phyloP scores from a whole-genome alignment of 30 jellyfish, hydroid and myxozoan genomes.

The Turritopsis dohrnii region DNA sequence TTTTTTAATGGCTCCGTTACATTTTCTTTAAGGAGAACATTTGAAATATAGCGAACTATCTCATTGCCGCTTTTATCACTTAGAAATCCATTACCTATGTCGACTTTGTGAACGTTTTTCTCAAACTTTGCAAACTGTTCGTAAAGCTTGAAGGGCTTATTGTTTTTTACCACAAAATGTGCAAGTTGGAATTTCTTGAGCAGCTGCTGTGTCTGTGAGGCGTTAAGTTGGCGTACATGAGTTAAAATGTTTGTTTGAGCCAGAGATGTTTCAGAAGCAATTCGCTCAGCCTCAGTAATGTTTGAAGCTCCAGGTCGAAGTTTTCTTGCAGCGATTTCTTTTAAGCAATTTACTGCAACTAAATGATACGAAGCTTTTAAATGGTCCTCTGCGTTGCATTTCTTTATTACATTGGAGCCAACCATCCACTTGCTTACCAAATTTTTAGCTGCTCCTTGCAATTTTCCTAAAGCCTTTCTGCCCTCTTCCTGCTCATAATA shows the following conservation, averaged over 20 bases:
- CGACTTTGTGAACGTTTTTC: conserved; percentile 8
- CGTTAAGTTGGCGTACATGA: neutral
- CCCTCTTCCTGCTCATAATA: neutral
- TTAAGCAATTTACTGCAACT: neutral
- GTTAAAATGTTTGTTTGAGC: neutral
- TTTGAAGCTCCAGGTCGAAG: no score
- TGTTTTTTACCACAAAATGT: neutral
- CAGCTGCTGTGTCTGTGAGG: neutral
- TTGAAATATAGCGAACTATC: neutral
- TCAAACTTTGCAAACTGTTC: neutral
- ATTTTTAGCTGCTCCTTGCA: neutral
- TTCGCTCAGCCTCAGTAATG: neutral
- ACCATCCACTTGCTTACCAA: neutral
- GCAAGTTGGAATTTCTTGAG: conserved; percentile 1
- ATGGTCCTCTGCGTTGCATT: neutral
- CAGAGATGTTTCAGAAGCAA: neutral
- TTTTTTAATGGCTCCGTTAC: neutral
- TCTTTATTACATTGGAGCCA: neutral
- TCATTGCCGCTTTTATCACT: conserved; percentile 1
- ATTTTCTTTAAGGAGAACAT: neutral
- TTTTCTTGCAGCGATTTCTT: no score
- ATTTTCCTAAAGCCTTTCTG: neutral
- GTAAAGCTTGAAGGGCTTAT: neutral
- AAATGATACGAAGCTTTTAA: no score
- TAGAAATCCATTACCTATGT: conserved; percentile 3